Percentiles rank a stretch among this genome's conserved stretches.
Evolutionary conservation across 2,888 invertebrate genomes (phyloP).

Genomic region (Xylota segnis): DNA sequence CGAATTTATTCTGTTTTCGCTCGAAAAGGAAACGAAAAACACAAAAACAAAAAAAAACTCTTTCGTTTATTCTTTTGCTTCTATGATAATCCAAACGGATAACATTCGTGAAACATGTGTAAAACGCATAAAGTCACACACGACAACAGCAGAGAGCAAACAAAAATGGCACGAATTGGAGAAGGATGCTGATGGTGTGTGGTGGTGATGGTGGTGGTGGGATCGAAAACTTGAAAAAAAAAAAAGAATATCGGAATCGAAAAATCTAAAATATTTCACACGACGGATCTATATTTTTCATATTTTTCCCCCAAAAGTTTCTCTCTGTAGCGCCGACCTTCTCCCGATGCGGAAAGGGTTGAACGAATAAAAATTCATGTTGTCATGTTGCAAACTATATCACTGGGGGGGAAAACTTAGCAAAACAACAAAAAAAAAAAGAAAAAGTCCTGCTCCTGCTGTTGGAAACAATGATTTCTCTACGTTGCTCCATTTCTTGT

Average conservation of each 20-base stretch:
- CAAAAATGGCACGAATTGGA: neutral
- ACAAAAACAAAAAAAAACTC: conserved; percentile 4
- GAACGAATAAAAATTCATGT: conserved; percentile 64
- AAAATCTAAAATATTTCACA: conserved; percentile 54
- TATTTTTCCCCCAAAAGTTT: conserved; percentile 53
- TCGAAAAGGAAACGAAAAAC: no score
- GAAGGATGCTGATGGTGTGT: no score
- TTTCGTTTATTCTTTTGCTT: conserved; percentile 14
- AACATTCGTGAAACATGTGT: conserved; percentile 65
- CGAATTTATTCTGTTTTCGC: conserved; percentile 26
- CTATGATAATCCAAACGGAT: conserved; percentile 62
- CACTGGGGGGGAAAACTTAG: conserved; percentile 1
- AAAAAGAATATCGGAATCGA: conserved; percentile 30
- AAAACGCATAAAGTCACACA: conserved; percentile 60
- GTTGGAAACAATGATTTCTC: conserved; percentile 59
- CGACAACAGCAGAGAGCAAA: neutral
- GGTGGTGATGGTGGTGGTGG: neutral
- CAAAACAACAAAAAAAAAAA: conserved; percentile 7
- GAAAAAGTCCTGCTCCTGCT: conserved; percentile 21
- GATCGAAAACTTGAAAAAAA: conserved; percentile 23
- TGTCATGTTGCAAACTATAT: conserved; percentile 68
- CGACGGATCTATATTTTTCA: conserved; percentile 60
- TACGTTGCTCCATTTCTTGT: conserved; percentile 15
- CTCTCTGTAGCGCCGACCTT: conserved; percentile 3
- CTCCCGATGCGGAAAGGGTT: conserved; percentile 27